Base-by-base conservation (phyloP, 2,113 vertebrate species). In the Protomyctophum bolini region DNA sequence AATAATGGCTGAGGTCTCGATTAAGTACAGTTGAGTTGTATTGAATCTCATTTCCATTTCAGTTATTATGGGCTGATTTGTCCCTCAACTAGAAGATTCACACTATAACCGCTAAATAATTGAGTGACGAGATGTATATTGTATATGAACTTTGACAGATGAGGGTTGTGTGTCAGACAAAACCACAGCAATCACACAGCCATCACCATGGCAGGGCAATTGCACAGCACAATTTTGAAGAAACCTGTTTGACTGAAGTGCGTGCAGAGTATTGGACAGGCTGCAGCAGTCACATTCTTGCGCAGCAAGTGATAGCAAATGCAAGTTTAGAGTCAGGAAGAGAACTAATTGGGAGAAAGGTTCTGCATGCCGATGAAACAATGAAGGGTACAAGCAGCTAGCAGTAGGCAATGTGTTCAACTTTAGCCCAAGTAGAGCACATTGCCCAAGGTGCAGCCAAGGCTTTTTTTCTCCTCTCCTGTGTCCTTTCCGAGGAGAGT, bases 401-500 rank as follows among this genome's bases (percentile, higher is more conserved):
- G 66, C 74, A 75, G 73, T 14, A 78, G 79, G 65, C 52, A 57
- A 57, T 58, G 66, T 74, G 72, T 81, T 80, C 56, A 41, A 29
- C 64, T 58, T n/a, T 68, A 63, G 63, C 58, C 66, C 9, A 48
- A 79, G 60, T 68, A 15, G 59, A 83, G 76, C 79, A 86, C 80
- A 79, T 76, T 66, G 63, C 79, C 81, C 48, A 72, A 79, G 59
- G 62, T 58, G 77, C 80, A 83, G 83, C 75, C 82, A 79, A 45
- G 6, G 61, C 54, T 68, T 76, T 61, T 45, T 9, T 52, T 10
- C 58, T 67, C 76, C 73, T 66, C 33, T 68, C 61, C 70, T 54
- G 71, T 64, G 63, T 84, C 75, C 70, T 75, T 85, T 86, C 77
- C 63, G 79, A 85, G 89, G 68, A 86, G 85, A 83, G 82, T 83